A percentile compares a stretch with the other conserved stretches of the same genome.
Conservation (phyloP, 2,113 vertebrate genomes). For the Bothrops jararaca region DNA sequence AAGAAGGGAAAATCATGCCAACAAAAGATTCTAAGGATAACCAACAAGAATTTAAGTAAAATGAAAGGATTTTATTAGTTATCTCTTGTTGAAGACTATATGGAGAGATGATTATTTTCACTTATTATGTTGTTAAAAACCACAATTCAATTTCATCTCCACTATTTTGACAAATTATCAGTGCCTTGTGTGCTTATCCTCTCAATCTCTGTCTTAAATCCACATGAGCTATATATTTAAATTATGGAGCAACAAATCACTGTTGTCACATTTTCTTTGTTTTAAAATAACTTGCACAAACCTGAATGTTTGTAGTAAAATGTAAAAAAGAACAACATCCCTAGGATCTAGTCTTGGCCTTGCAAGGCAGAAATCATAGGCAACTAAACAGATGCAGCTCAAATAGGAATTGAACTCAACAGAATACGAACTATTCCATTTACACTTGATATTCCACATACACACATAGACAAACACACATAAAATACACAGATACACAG, state of each 20-base stretch:
- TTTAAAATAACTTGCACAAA: slow-evolving; percentile 13
- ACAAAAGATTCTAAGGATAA: slow-evolving; percentile 17
- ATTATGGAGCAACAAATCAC: not conserved
- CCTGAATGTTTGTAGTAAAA: not conserved
- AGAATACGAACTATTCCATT: not conserved
- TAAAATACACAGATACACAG: too few species aligned
- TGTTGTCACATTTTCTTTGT: slow-evolving; percentile 10
- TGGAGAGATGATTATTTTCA: not conserved
- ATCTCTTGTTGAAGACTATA: not conserved
- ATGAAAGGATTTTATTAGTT: not conserved
- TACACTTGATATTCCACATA: not conserved
- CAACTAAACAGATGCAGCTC: not conserved
- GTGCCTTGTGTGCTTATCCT: not conserved
- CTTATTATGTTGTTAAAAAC: not conserved
- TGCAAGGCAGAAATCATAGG: not conserved
- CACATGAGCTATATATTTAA: slow-evolving; percentile 14
- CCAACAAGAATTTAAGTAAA: slow-evolving; percentile 2
- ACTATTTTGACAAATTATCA: not conserved
- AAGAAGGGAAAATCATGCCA: not conserved
- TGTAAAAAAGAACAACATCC: not conserved
- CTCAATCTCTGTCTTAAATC: not conserved
- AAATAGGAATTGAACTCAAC: not conserved
- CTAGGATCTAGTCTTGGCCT: not conserved
- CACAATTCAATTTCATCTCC: not conserved
- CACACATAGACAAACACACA: too few species aligned